Evolutionary conservation across 2,113 vertebrate genomes (phyloP), one percentile per base, ranked within the genome.

Genomic region (Parus major): DNA sequence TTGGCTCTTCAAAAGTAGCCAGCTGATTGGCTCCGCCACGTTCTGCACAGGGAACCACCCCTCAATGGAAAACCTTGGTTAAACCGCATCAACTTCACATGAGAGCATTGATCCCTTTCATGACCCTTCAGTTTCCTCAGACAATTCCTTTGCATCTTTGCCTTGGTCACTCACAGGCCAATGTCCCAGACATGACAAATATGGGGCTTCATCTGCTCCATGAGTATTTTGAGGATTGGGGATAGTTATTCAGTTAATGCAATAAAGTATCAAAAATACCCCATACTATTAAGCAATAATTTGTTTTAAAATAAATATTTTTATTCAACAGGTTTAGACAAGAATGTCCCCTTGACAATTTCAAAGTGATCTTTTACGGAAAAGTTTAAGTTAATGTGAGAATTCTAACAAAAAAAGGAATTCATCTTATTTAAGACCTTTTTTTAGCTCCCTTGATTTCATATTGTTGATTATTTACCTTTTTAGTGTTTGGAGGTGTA

Each of bases 131-230:
- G 20, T 82, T 86, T 68, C 18, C 41, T 65, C 16, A 64, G n/a
- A 75, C 10, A 88, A 16, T 14, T 70, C 28, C 20, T 91, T 49
- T 50, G 6, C n/a, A 39, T 22, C 60, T 84, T 87, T 71, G 44
- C 27, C 49, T 79, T 23, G 59, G 35, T 86, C 15, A 29, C 10
- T 44, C 56, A 78, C 22, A 73, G 4, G 19, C 5, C 3, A 6
- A 2, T 44, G 52, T 53, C 35, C 0, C 0, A 61, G 21, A 27
- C 2, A 20, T 10, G 9, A 8, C 46, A 55, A 80, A 42, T 33
- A 11, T 29, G 18, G 13, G 7, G 20, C 16, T 23, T 56, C 12
- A 57, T 73, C 29, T 72, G 7, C 41, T 73, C 18, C 18, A 28
- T 8, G 10, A 69, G 9, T 15, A 50, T 65, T 80, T 44, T 61